phyloP scores from a whole-genome alignment of 2,888 invertebrate genomes.

The Ectemnius lituratus region DNA sequence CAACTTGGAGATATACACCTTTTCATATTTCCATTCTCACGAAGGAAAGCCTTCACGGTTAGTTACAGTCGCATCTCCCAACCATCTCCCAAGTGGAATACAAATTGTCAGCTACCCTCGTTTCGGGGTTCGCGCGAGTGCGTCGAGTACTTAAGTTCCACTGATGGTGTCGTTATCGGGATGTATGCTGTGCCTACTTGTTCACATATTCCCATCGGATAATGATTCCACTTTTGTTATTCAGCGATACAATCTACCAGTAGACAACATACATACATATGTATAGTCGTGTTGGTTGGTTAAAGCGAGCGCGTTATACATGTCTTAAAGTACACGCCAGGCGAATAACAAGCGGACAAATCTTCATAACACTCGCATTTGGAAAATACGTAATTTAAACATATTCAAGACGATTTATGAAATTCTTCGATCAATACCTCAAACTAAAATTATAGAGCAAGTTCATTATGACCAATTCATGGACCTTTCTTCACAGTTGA shows the following conservation, averaged over 20 bases:
- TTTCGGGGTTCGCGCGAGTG: neutral
- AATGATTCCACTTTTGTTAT: neutral
- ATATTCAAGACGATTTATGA: neutral
- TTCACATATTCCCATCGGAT: neutral
- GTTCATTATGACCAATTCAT: conserved; percentile 1
- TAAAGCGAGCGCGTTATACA: too few species aligned
- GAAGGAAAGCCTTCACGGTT: conserved; percentile 42
- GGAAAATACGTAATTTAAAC: too few species aligned
- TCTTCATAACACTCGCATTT: too few species aligned
- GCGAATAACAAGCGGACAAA: too few species aligned
- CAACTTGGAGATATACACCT: conserved; percentile 26
- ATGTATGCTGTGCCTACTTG: neutral
- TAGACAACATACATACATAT: neutral
- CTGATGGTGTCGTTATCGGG: neutral
- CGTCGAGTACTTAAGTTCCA: conserved; percentile 26
- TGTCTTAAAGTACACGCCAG: too few species aligned
- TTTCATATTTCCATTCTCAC: conserved; percentile 32
- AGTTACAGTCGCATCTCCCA: conserved; percentile 38
- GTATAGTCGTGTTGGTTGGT: too few species aligned
- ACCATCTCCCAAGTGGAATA: conserved; percentile 49
- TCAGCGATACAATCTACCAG: conserved; percentile 1
- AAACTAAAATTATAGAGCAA: too few species aligned
- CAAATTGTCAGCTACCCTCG: conserved; percentile 35
- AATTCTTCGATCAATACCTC: neutral
- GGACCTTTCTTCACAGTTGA: conserved; percentile 27